These are phyloP conservation scores for Diplodus sargus DNA, from an alignment of 2,797 vertebrate species.

Conservation along the genomic window DNA sequence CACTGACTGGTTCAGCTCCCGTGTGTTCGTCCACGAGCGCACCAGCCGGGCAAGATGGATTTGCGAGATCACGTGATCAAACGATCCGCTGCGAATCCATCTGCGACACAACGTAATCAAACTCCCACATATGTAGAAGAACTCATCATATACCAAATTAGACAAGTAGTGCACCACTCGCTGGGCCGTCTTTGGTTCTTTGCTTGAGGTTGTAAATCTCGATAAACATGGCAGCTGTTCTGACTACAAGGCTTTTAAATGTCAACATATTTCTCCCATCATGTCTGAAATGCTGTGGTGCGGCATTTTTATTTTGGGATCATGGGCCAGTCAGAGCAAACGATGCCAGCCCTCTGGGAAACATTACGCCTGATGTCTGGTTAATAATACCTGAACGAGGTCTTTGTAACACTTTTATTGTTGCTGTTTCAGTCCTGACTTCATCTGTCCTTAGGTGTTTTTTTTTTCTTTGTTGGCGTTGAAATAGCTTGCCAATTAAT, in stretches of 20 bases:
- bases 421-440: conserved; percentile 1
- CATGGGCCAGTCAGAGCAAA: background rate
- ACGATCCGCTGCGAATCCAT: no score
- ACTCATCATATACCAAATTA: conserved; percentile 5
- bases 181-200: background rate
- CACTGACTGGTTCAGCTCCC: no score
- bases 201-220: conserved; percentile 35
- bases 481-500: background rate
- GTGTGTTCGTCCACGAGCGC: no score
- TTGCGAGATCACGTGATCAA: no score
- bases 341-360: conserved; percentile 21
- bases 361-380: background rate
- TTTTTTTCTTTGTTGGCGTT: background rate
- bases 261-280: conserved; percentile 35
- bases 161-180: conserved; percentile 3
- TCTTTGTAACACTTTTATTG: background rate
- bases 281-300: conserved; percentile 29
- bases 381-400: background rate
- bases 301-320: conserved; percentile 48
- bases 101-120: no score
- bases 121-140: background rate
- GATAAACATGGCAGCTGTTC: conserved; percentile 39
- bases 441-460: background rate
- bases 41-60: no score
- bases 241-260: conserved; percentile 38